phyloP scores from a whole-genome alignment of 2,888 invertebrate species.

The Julus scanicus region DNA sequence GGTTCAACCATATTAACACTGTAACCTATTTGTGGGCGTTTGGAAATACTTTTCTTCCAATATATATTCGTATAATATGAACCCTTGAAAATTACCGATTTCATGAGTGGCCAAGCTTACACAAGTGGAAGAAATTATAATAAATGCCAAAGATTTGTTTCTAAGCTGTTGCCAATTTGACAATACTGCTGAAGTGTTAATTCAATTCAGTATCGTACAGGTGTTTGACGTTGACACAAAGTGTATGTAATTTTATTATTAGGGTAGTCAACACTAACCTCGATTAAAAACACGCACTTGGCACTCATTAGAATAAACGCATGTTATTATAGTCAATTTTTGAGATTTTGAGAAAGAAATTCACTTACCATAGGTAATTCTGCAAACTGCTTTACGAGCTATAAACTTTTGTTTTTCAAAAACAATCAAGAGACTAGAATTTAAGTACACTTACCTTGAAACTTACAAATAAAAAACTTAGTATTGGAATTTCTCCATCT shows the following conservation, averaged over 20 bases:
- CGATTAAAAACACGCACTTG: background rate
- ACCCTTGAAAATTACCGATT: background rate
- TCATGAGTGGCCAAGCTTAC: background rate
- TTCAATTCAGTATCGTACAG: background rate
- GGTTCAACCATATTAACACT: conserved; percentile 2
- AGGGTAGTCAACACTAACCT: background rate
- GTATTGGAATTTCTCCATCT: background rate
- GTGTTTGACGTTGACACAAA: no score
- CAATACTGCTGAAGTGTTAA: no score
- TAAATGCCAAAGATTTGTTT: background rate
- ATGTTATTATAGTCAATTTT: background rate
- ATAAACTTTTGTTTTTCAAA: no score
- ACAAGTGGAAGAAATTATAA: background rate
- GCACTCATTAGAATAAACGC: background rate
- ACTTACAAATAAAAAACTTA: background rate
- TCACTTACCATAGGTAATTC: no score
- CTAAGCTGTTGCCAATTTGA: no score
- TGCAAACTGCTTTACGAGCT: no score
- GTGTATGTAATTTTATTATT: background rate
- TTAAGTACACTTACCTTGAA: background rate
- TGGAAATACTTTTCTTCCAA: background rate
- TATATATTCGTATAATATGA: background rate
- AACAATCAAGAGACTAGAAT: no score
- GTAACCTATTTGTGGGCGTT: conserved; percentile 11
- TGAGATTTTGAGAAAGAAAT: no score